These are phyloP conservation scores for Ectemnius cavifrons DNA, from an alignment of 2,888 invertebrate species.

Conservation along the genomic window DNA sequence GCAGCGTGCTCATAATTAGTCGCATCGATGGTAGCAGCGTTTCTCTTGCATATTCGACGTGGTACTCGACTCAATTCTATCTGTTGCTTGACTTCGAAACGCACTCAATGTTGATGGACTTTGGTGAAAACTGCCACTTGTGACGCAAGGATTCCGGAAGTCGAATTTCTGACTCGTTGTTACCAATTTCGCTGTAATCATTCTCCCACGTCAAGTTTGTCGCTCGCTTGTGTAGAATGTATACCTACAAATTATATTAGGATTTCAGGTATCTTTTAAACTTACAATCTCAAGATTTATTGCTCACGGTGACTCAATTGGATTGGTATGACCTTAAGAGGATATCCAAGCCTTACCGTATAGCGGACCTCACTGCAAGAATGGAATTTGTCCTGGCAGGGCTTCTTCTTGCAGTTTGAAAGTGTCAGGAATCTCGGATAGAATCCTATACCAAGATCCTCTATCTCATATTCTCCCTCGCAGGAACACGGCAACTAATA, in stretches of 20 bases:
- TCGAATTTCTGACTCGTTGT: conserved; percentile 39
- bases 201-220: conserved; percentile 24
- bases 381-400: conserved; percentile 58
- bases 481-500: conserved; percentile 57
- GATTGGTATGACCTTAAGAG: neutral
- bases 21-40: no score
- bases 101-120: conserved; percentile 64
- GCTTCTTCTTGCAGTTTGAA: conserved; percentile 58
- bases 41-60: neutral
- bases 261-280: neutral
- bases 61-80: conserved; percentile 6
- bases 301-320: neutral
- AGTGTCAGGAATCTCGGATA: conserved; percentile 66
- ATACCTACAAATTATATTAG: conserved; percentile 47
- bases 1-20: neutral
- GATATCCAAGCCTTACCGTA: conserved; percentile 47
- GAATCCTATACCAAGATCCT: conserved; percentile 63
- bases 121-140: conserved; percentile 65
- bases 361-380: conserved; percentile 63
- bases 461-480: conserved; percentile 58
- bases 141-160: conserved; percentile 63
- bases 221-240: conserved; percentile 62
- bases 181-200: conserved; percentile 7
- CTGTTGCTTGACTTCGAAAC: conserved; percentile 28
- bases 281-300: neutral